Evolutionary conservation across 2,888 invertebrate genomes (phyloP).

Genomic region (Onthophagus sagittarius): DNA sequence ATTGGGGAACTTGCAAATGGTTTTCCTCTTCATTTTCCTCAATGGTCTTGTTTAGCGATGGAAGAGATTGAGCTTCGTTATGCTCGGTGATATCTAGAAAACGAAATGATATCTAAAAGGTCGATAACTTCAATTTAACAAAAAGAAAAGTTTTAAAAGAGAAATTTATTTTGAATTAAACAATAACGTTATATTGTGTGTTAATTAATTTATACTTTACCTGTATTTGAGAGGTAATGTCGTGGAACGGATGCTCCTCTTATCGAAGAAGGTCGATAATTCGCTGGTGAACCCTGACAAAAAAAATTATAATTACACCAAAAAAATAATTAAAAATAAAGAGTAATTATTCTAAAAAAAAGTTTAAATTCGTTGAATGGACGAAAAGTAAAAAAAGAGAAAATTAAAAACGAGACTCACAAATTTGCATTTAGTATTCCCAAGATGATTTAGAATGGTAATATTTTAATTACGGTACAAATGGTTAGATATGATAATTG

Average conservation of each 20-base stretch:
- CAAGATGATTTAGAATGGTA: neutral
- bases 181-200: neutral
- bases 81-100: slow-evolving; percentile 36
- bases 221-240: slow-evolving; percentile 28
- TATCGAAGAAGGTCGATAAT: slow-evolving; percentile 22
- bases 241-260: slow-evolving; percentile 26
- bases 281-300: slow-evolving; percentile 27
- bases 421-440: neutral
- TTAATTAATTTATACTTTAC: slow-evolving; percentile 20
- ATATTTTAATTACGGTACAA: neutral
- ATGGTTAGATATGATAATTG: neutral
- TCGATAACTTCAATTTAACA: neutral
- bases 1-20: slow-evolving; percentile 25
- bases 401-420: neutral
- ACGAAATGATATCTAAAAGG: neutral
- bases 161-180: too few relatives aligned
- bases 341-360: neutral
- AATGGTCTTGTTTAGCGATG: slow-evolving; percentile 38
- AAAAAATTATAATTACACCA: neutral
- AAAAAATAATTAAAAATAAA: neutral
- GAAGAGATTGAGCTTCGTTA: slow-evolving; percentile 39
- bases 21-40: slow-evolving; percentile 36
- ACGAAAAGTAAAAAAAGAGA: too few relatives aligned
- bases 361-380: neutral
- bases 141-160: neutral